Conservation (phyloP, 37 sponge, comb jelly and placozoan species). For the Chondrilla cf. caribensis region DNA sequence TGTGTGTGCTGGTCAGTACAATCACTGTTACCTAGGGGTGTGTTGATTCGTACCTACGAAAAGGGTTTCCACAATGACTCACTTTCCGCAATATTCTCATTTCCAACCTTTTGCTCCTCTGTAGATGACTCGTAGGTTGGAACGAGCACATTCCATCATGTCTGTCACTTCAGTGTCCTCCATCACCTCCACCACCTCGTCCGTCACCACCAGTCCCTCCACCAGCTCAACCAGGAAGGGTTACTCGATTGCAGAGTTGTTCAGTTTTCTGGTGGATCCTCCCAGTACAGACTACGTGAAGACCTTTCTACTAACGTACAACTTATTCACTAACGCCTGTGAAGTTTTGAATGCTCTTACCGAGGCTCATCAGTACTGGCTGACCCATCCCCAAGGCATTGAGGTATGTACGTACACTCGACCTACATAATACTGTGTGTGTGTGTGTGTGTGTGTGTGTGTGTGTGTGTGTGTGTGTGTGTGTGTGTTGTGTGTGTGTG, state of each 20-base stretch:
- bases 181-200: neutral
- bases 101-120: no score
- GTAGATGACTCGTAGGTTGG: constrained; percentile 18
- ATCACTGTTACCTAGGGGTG: no score
- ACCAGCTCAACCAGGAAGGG: constrained; percentile 4
- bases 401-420: constrained; percentile 5
- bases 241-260: constrained; percentile 43
- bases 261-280: constrained; percentile 43
- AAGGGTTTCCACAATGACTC: no score
- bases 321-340: constrained; percentile 61
- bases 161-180: constrained; percentile 3
- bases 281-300: constrained; percentile 46
- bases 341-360: constrained; percentile 55
- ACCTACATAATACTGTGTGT: no score
- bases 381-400: constrained; percentile 7
- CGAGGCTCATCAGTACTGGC: constrained; percentile 42
- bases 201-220: constrained; percentile 9
- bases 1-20: no score
- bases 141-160: neutral
- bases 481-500: constrained; percentile 9
- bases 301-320: constrained; percentile 65
- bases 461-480: no score
- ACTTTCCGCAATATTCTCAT: no score
- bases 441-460: no score
- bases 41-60: no score